A percentile compares a stretch with the other conserved stretches of the same genome.
Conservation (phyloP, 2,113 vertebrate genomes). For the Alligator sinensis region DNA sequence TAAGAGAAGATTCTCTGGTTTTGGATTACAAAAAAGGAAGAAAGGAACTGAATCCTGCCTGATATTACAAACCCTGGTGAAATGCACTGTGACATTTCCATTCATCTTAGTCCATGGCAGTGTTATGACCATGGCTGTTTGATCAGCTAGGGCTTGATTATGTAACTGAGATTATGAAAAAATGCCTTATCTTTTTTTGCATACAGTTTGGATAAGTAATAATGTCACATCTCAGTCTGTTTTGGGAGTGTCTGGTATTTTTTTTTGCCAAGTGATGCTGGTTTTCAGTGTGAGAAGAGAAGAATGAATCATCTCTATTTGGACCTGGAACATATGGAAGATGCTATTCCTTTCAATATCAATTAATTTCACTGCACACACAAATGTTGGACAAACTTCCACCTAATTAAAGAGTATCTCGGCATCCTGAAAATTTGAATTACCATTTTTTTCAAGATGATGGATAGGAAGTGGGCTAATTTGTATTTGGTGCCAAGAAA, state of each 20-base stretch:
- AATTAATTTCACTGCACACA: not conserved
- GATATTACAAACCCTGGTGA: not conserved
- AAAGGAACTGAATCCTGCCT: not conserved
- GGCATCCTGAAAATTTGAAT: not conserved
- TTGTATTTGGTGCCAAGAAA: not conserved
- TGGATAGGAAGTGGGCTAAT: not conserved
- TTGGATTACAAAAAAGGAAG: not conserved
- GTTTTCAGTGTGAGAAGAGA: not conserved
- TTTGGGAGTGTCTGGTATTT: conserved; percentile 4
- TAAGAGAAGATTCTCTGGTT: not conserved
- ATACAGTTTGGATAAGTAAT: not conserved
- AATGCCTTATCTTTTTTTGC: no score
- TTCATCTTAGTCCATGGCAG: not conserved
- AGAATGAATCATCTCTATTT: not conserved
- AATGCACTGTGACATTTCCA: not conserved
- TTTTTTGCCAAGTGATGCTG: not conserved
- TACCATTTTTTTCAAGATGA: not conserved
- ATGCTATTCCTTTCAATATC: not conserved
- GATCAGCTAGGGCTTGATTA: not conserved
- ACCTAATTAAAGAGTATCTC: not conserved
- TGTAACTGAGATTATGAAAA: no score
- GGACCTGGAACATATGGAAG: not conserved
- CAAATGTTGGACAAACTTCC: conserved; percentile 19
- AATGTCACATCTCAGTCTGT: conserved; percentile 1
- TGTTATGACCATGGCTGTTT: not conserved